Base-by-base conservation (phyloP, 2,888 invertebrate genomes). In the Carabus problematicus region DNA sequence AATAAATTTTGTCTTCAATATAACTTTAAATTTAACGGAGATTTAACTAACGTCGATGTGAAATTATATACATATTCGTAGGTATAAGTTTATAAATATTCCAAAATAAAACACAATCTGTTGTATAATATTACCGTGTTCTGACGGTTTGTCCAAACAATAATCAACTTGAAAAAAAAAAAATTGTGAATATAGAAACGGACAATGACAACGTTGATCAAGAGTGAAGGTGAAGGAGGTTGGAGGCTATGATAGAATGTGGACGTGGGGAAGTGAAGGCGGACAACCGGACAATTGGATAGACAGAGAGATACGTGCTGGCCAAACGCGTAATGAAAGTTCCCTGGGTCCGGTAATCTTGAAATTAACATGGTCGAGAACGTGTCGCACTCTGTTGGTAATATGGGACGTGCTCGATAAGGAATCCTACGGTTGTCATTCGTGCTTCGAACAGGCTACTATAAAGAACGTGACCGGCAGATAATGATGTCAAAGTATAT, bases 401-500 rank as follows among this genome's bases (percentile, higher is more conserved):
- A 72, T 70, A 60, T 55, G 39, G 67, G 72, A 73, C 72, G 72
- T 71, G 72, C 72, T 70, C 72, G 70, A 71, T 72, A 62, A 58
- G 40, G 39, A 72, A 72, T 70, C 70, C 71, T 69, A 71, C 74
- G 73, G 73, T 75, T 76, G 76, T 76, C 76, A 76, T 76, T 76
- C 72, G 78, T 76, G 76, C 76, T 77, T 79, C 80, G 80, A 78
- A 79, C 78, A 76, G 78, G 81, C 80, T 81, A 80, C 80, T 77
- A 80, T 81, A 79, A 76, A 77, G 79, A 81, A 80, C 81, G 80
- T 81, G 81, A 81, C 77, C 78, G 74, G 76, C 73, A 72, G 75
- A 76, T 80, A 79, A 79, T 80, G 78, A 80, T 78, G 79, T 80
- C 80, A 79, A 79, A 80, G 77, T 80, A 79, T 75, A 76, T 76